Base-by-base conservation (phyloP, 1,140 invertebrate genomes). In the Vollenhovia emeryi region DNA sequence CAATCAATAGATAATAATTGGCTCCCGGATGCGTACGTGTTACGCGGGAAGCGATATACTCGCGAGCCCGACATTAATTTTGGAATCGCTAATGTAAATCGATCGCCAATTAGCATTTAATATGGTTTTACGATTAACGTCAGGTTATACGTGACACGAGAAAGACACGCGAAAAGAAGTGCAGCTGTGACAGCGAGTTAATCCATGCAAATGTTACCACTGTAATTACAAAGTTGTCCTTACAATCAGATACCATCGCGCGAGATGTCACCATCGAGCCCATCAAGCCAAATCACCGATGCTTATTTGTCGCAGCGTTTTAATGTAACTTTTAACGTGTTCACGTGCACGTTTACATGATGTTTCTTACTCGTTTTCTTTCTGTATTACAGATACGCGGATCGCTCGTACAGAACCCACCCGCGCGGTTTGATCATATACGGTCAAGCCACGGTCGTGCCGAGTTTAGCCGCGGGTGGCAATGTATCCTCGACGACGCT, bases 361-460 rank as follows among this genome's bases (percentile, higher is more conserved):
- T 33, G n/a, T 69, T n/a, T 52, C 11, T 43, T 33, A 0, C 33
- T 15, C 33, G 6, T 80, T 86, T 11, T 60, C n/a, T 80, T 36
- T 6, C 80, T 43, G 15, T 62, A n/a, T 92, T 91, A 11, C 86
- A 94, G 93, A 76, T 94, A 94, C 86, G 86, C 92, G 30, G 92
- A 93, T 55, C 92, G 91, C 36, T 79, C 91, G 9, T 93, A 92
- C 66, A 91, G 89, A 75, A 90, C 74, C 36, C 94, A 94, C 84
- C 93, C 93, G 9, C 92, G 92, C 11, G 93, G 93, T 30, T 85
- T 95, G 48, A 94, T 94, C 74, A 95, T 95, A 62, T 95, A 94
- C 80, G 93, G 93, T 6, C 91, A 91, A 18, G 92, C 88, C 36
- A 90, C 92, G 13, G 27, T 50, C 6, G 76, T 86, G 18, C 33